Conservation (phyloP, 2,797 vertebrate genomes). For the Spea hammondii region DNA sequence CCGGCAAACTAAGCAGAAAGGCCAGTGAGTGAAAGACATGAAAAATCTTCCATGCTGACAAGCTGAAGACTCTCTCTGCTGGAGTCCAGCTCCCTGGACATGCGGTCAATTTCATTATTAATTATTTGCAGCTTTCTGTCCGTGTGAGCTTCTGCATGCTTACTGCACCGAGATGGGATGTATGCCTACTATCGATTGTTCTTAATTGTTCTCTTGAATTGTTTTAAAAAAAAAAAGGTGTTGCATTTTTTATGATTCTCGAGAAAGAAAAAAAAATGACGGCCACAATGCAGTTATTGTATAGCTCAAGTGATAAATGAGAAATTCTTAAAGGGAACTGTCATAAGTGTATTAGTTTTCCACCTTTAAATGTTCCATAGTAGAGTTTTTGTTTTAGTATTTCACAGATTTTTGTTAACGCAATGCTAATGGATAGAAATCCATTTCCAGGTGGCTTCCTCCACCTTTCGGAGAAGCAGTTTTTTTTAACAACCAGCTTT, state of each 20-base stretch:
- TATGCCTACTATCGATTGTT: constrained; percentile 41
- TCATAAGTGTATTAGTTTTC: too few relatives aligned
- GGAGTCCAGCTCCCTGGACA: constrained; percentile 35
- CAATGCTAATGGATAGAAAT: too few relatives aligned
- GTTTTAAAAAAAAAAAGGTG: constrained; percentile 20
- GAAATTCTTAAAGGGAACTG: too few relatives aligned
- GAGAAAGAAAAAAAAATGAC: constrained; percentile 22
- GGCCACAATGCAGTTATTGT: constrained; percentile 3
- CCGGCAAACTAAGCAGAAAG: constrained; percentile 15
- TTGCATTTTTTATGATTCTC: constrained; percentile 46
- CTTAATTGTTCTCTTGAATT: constrained; percentile 41
- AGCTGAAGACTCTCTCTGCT: constrained; percentile 32
- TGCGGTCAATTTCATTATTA: constrained; percentile 47
- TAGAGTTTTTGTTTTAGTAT: too few relatives aligned
- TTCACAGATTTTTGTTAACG: too few relatives aligned
- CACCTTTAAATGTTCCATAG: too few relatives aligned
- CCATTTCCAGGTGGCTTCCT: too few relatives aligned
- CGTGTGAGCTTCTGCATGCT: constrained; percentile 43
- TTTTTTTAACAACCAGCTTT: too few relatives aligned
- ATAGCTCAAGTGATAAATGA: background rate
- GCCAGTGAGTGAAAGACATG: constrained; percentile 37
- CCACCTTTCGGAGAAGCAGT: too few relatives aligned
- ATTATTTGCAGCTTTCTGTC: constrained; percentile 48
- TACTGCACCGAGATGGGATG: constrained; percentile 36
- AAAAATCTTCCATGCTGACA: constrained; percentile 31